A percentile compares a stretch with the other conserved stretches of the same genome.
Evolutionary conservation across 2,797 vertebrate genomes (phyloP).

Genomic region (Poeciliopsis turneri): DNA sequence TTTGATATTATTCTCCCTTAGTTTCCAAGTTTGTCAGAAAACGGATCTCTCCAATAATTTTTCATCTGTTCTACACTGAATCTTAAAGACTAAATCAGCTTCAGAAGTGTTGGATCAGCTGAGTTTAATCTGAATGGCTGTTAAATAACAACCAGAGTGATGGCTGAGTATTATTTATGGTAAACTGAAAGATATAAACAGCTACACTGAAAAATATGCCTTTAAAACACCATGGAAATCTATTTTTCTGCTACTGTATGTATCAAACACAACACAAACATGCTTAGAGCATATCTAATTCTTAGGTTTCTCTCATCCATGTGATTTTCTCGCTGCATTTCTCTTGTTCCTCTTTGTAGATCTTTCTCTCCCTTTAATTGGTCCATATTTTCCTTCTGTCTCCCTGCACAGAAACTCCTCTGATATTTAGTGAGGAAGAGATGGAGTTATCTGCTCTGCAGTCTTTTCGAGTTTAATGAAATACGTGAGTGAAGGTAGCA

Average conservation of each 20-base stretch:
- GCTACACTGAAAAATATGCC: neutral
- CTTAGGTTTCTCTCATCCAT: neutral
- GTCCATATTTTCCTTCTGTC: slow-evolving; percentile 16
- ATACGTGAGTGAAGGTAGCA: slow-evolving; percentile 20
- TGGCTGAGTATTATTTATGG: neutral
- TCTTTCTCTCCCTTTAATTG: slow-evolving; percentile 20
- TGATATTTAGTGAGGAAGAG: slow-evolving; percentile 40
- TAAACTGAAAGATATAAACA: neutral
- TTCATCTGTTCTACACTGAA: neutral
- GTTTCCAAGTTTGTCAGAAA: slow-evolving; percentile 32
- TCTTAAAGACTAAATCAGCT: neutral
- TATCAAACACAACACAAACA: neutral
- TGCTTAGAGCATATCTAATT: neutral
- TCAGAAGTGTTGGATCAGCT: neutral
- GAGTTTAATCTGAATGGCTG: neutral
- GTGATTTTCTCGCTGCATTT: neutral
- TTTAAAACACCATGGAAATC: no score
- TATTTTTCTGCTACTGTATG: neutral
- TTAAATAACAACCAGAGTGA: neutral
- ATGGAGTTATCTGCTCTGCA: slow-evolving; percentile 32
- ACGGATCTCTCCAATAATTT: slow-evolving; percentile 16
- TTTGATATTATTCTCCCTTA: slow-evolving; percentile 12
- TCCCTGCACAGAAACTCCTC: slow-evolving; percentile 40
- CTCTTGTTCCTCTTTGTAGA: neutral
- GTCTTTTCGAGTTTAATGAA: slow-evolving; percentile 61